phyloP scores from a whole-genome alignment of 2,113 vertebrate genomes.

The Podocnemis expansa region DNA sequence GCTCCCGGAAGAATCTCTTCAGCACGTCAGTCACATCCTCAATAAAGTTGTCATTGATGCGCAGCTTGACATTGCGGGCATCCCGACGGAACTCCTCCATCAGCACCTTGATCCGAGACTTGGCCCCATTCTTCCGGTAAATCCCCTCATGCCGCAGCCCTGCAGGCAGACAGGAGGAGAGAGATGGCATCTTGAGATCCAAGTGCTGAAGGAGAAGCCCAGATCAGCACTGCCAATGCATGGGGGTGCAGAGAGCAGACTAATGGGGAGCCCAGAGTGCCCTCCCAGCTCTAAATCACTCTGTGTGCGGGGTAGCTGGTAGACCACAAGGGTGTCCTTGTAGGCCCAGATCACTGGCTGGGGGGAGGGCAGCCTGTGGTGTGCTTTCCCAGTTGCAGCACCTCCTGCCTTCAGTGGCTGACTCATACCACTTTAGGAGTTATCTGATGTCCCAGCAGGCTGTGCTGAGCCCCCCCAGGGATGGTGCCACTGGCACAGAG shows the following conservation, averaged over 20 bases:
- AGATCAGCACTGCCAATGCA: neutral
- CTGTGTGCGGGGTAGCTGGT: neutral
- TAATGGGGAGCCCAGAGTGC: neutral
- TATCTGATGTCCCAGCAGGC: neutral
- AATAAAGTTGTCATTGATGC: conserved; percentile 95
- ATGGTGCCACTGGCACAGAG: neutral
- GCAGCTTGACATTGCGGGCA: conserved; percentile 93
- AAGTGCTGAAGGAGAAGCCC: neutral
- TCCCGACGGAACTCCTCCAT: conserved; percentile 96
- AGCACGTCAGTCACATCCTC: conserved; percentile 97
- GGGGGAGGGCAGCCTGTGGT: no score
- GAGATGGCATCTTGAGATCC: neutral
- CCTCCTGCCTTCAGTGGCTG: neutral
- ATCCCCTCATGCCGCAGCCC: conserved; percentile 94
- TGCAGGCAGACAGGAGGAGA: conserved; percentile 24
- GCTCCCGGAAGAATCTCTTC: conserved; percentile 96
- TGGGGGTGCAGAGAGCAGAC: neutral
- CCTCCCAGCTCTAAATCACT: no score
- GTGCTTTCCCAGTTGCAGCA: neutral
- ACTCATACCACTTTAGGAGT: neutral
- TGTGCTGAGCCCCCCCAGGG: neutral
- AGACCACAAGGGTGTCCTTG: no score
- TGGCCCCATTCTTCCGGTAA: conserved; percentile 96
- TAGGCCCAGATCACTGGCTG: no score
- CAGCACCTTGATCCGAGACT: conserved; percentile 91